Conservation (phyloP, 2,113 vertebrate genomes). For the Mesembrinibis cayennensis region DNA sequence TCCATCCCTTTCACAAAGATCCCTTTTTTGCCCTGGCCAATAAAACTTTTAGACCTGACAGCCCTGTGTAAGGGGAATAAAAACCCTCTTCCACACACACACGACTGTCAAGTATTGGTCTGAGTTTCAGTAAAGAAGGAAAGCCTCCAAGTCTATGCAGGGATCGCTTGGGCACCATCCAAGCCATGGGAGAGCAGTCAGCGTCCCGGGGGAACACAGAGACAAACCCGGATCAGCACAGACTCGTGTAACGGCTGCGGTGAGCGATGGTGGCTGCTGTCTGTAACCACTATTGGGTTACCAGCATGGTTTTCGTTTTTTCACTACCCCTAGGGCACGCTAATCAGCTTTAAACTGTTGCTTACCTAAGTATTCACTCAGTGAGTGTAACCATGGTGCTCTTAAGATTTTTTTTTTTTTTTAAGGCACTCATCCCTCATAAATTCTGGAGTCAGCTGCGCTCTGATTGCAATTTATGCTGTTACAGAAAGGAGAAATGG, state of each 20-base stretch:
- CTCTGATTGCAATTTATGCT: not conserved
- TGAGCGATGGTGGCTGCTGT: not conserved
- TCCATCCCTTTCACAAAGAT: not conserved
- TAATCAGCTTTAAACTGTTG: not conserved
- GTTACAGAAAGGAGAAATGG: not conserved
- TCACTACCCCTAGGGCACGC: not conserved
- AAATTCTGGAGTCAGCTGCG: not conserved
- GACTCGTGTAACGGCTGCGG: accelerated
- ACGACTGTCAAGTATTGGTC: not conserved
- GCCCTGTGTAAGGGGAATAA: not conserved
- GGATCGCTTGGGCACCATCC: not conserved
- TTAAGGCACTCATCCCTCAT: not conserved
- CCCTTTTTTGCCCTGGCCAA: not conserved
- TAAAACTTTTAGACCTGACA: not conserved
- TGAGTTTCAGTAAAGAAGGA: not conserved
- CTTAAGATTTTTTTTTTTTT: not conserved
- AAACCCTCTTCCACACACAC: not conserved
- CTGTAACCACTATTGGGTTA: not conserved
- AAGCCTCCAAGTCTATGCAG: not conserved
- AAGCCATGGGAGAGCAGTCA: not conserved
- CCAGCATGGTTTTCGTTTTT: not conserved
- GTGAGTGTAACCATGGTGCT: not conserved
- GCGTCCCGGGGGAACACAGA: too few species aligned
- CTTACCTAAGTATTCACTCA: not conserved
- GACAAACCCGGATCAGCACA: not conserved